Evolutionary conservation across 2,888 invertebrate genomes (phyloP).

Genomic region (Actias luna): DNA sequence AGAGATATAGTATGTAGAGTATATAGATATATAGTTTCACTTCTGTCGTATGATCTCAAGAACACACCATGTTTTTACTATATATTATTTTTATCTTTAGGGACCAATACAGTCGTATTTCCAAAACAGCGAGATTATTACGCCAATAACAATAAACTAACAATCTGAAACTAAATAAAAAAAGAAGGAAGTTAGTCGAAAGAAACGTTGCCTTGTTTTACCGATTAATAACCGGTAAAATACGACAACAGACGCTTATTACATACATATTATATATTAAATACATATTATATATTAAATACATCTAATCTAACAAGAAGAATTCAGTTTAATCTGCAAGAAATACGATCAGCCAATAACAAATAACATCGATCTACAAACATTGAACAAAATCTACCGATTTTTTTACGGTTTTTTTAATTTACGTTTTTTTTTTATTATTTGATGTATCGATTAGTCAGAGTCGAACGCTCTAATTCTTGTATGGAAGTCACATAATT

Average conservation of each 20-base stretch:
- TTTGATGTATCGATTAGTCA: no score
- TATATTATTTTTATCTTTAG: no score
- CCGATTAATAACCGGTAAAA: constrained; percentile 1
- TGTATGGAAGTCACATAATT: no score
- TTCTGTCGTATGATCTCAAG: no score
- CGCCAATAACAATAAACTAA: neutral
- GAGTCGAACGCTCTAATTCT: no score
- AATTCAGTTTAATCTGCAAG: neutral
- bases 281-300: neutral
- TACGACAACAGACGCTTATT: neutral
- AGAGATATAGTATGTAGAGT: no score
- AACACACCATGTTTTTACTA: no score
- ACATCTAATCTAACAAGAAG: neutral
- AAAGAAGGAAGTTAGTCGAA: neutral
- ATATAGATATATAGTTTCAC: no score
- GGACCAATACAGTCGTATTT: constrained; percentile 2
- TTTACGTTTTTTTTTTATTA: no score
- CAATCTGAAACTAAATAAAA: neutral
- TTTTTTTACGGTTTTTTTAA: neutral
- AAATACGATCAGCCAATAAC: constrained; percentile 3
- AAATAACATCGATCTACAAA: constrained; percentile 7
- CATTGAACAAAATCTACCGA: neutral
- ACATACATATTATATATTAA: neutral
- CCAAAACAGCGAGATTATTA: neutral
- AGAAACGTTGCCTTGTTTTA: neutral